phyloP scores from a whole-genome alignment of 1,140 invertebrate genomes.

The Portunus trituberculatus region DNA sequence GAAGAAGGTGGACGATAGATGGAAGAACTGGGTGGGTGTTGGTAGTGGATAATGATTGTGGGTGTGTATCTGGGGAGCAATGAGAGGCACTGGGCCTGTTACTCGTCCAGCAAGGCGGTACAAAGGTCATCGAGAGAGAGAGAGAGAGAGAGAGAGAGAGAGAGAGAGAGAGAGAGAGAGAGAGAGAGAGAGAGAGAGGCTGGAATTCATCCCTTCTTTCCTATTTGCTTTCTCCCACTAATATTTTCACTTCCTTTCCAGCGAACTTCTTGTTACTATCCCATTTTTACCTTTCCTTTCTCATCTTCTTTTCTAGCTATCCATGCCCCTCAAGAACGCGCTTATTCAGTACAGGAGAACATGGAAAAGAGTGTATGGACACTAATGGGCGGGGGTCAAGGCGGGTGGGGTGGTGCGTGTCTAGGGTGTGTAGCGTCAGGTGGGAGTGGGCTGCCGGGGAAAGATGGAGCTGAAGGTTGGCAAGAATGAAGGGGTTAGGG shows the following conservation, averaged over 20 bases:
- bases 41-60: not conserved
- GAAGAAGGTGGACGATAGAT: not conserved
- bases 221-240: not conserved
- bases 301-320: not conserved
- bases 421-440: not conserved
- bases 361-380: not conserved
- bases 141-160: constrained; percentile 20
- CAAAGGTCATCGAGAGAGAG: not conserved
- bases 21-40: not conserved
- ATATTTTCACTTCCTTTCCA: not conserved
- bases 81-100: not conserved
- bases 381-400: not conserved
- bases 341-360: not conserved
- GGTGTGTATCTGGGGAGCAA: not conserved
- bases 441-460: not conserved
- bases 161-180: constrained; percentile 20
- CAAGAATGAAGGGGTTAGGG: too few species aligned
- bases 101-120: not conserved
- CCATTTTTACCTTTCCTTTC: not conserved
- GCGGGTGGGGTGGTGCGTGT: not conserved
- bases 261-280: not conserved
- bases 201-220: not conserved
- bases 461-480: too few species aligned
- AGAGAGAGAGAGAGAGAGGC: not conserved
- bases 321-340: not conserved